Conservation (phyloP, 2,113 vertebrate genomes). For the Phaethornis superciliosus region DNA sequence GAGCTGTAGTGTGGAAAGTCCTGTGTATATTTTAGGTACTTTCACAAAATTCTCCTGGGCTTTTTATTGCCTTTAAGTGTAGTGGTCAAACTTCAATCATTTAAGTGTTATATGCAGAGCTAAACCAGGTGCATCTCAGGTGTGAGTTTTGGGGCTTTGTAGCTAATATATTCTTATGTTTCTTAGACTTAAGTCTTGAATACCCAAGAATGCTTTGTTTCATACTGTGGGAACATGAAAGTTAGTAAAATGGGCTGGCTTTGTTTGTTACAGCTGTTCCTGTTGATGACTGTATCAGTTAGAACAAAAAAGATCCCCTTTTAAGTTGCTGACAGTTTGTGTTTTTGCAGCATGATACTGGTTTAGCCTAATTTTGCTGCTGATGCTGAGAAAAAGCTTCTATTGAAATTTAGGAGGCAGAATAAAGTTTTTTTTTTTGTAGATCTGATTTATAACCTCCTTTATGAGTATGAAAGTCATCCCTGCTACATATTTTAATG, state of each 20-base stretch:
- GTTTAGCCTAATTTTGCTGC: slow-evolving; percentile 20
- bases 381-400: not conserved
- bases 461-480: not conserved
- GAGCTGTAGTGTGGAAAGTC: not conserved
- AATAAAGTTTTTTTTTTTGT: not conserved
- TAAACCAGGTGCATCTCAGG: not conserved
- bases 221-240: not conserved
- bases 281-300: not conserved
- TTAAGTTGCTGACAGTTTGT: not conserved
- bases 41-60: not conserved
- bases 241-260: not conserved
- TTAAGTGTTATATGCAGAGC: not conserved
- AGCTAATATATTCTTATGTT: not conserved
- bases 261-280: not conserved
- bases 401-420: not conserved
- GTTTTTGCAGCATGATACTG: not conserved
- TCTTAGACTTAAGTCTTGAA: not conserved
- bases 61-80: not conserved
- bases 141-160: not conserved
- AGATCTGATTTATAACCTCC: not conserved
- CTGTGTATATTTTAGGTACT: not conserved
- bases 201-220: not conserved
- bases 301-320: not conserved
- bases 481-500: rapidly evolving
- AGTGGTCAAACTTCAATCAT: not conserved